phyloP scores from a whole-genome alignment of 2,797 vertebrate genomes.

The Chaunax sp. region DNA sequence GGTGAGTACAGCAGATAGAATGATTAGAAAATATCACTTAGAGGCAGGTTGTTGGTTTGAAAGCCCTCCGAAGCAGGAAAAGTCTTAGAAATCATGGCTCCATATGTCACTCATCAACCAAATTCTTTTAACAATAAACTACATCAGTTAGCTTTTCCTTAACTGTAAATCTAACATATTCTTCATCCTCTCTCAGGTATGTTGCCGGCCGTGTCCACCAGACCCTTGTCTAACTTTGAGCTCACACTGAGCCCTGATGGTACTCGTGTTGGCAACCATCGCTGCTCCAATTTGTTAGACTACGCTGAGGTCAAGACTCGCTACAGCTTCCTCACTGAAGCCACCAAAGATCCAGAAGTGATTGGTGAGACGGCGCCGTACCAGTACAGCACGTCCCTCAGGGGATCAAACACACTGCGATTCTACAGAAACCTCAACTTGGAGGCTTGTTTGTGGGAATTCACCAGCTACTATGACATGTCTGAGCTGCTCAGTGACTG shows the following conservation, averaged over 20 bases:
- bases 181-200: slow-evolving; percentile 84
- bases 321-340: slow-evolving; percentile 91
- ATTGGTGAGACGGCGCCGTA: slow-evolving; percentile 91
- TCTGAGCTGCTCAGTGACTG: slow-evolving; percentile 94
- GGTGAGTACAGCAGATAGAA: slow-evolving; percentile 76
- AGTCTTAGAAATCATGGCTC: too few relatives aligned
- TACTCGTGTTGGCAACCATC: slow-evolving; percentile 93
- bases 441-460: slow-evolving; percentile 96
- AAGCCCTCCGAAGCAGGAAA: background rate
- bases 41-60: slow-evolving; percentile 17
- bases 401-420: slow-evolving; percentile 87
- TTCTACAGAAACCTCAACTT: slow-evolving; percentile 95
- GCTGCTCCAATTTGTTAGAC: slow-evolving; percentile 95
- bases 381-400: slow-evolving; percentile 87
- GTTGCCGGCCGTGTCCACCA: slow-evolving; percentile 93
- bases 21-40: slow-evolving; percentile 38
- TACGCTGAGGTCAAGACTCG: slow-evolving; percentile 90
- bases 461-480: slow-evolving; percentile 95
- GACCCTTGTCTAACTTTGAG: slow-evolving; percentile 93
- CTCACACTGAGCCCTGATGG: slow-evolving; percentile 95
- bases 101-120: slow-evolving; percentile 12
- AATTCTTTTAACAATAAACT: slow-evolving; percentile 24
- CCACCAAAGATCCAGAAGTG: slow-evolving; percentile 86
- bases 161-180: slow-evolving; percentile 63
- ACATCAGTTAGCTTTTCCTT: background rate